Base-by-base conservation (phyloP, 1,140 invertebrate species). In the Venustaconcha ellipsiformis region DNA sequence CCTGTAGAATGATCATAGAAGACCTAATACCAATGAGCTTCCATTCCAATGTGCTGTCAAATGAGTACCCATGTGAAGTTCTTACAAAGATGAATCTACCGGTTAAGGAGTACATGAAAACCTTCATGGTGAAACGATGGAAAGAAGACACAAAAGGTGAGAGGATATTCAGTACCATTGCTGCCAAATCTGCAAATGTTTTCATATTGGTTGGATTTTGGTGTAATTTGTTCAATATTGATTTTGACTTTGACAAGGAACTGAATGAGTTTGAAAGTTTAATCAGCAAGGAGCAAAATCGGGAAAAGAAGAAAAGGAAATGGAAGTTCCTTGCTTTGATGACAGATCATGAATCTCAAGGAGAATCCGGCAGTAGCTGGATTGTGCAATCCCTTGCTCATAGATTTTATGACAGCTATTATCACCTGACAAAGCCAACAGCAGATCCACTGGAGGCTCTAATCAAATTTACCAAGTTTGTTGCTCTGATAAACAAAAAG, bases 401-500 rank as follows among this genome's bases (percentile, higher is more conserved):
- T 56, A 72, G 80, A 63, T 83, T 83, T 72, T 69, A 57, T 58
- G 83, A 84, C 59, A 80, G 80, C 23, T 79, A 76, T 66, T 17
- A 74, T 12, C 62, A 77, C 23, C 59, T 83, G 12, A 76, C 76
- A 17, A 30, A 48, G 14, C 26, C 37, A 20, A 66, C 66, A 12
- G 56, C 60, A 63, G 79, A 84, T 74, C 82, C 82, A 2, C 72
- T 72, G 14, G 81, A 83, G 62, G 78, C 85, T 11, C 20, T 84
- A n/a, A 72, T 82, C 67, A 73, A 82, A 70, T 85, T 86, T 59
- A 79, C 78, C n/a, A 85, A 82, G 70, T 83, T 83, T 57, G 62
- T 81, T 48, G 66, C 63, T 55, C 20, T 78, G 37, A 57, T 83
- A 18, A 70, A 70, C 15, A 37, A 37, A 37, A 74, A 65, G 74